phyloP scores from a whole-genome alignment of 2,797 vertebrate species.

The Podarcis siculus region DNA sequence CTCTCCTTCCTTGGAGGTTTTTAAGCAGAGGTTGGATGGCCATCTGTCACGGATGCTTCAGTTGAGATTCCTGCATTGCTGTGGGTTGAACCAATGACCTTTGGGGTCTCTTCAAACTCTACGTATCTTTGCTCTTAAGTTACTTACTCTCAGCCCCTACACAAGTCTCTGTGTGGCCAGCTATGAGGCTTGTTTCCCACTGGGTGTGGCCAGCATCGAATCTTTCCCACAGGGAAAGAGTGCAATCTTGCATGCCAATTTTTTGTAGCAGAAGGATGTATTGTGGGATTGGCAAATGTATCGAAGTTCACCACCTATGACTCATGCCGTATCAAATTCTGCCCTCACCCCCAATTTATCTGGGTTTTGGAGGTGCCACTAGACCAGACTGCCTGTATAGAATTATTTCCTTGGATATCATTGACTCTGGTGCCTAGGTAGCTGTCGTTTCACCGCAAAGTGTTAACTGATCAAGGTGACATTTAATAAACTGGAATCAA shows the following conservation, averaged over 20 bases:
- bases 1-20: no score
- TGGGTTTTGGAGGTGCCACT: neutral
- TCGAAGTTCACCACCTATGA: neutral
- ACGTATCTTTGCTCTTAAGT: neutral
- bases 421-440: neutral
- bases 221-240: neutral
- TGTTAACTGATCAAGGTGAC: slow-evolving; percentile 35
- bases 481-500: slow-evolving; percentile 16
- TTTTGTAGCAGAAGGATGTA: neutral
- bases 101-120: no score
- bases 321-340: neutral
- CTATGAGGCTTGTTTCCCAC: neutral
- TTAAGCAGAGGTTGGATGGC: no score
- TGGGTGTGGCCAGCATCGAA: neutral
- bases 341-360: neutral
- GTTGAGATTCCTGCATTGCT: no score
- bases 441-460: slow-evolving; percentile 10
- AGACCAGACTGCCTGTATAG: neutral
- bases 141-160: no score
- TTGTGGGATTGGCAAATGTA: neutral
- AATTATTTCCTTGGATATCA: neutral
- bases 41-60: no score
- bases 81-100: no score
- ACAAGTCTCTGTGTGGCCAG: neutral
- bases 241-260: neutral